Base-by-base conservation (phyloP, 23 tunicate species). In the Halocynthia aurantium region DNA sequence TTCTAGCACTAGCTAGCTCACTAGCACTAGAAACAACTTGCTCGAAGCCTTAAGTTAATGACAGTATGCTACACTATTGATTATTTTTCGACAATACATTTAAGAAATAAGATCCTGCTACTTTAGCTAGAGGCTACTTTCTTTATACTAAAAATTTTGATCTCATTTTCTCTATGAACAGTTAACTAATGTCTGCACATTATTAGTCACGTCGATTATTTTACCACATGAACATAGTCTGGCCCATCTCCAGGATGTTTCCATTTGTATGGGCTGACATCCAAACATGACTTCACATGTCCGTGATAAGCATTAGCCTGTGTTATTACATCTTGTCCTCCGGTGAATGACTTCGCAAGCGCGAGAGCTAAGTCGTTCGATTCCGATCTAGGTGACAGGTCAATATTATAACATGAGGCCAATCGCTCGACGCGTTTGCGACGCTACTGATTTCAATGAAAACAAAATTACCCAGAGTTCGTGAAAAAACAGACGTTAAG, bases 351-450 rank as follows among this genome's bases (percentile, higher is more conserved):
- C 57, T 71, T 69, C 19, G 99, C 94, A 52, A 94, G 57, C 53
- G 73, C 73, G 71, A 94, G 70, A 18, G 99, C 99, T 9, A 94
- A 78, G 67, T 94, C 99, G 52, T 88, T 94, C 13, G 99, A 89
- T 60, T 94, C 99, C 13, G 99, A 94, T 44, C 99, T 88, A 71
- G 10, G 52, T 55, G 13, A 67, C 17, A 78, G 57, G 72, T 15
- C 2, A 56, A 17, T 22, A 76, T 10, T 10, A 57, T 15, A 0
- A 22, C 13, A 57, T 19, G 71, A 55, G 5, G 21, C 50, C 22
- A 76, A 76, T 20, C 51, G 77, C 12, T 50, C 22, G 66, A 21
- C 22, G 19, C 51, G 66, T 10, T 72, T 1, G 65, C 51, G 15
- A 50, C 19, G 13, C 12, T 52, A 52, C n/a, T 76, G 55, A n/a